phyloP scores from a whole-genome alignment of 2,797 vertebrate genomes.

The Cossypha polioptera region DNA sequence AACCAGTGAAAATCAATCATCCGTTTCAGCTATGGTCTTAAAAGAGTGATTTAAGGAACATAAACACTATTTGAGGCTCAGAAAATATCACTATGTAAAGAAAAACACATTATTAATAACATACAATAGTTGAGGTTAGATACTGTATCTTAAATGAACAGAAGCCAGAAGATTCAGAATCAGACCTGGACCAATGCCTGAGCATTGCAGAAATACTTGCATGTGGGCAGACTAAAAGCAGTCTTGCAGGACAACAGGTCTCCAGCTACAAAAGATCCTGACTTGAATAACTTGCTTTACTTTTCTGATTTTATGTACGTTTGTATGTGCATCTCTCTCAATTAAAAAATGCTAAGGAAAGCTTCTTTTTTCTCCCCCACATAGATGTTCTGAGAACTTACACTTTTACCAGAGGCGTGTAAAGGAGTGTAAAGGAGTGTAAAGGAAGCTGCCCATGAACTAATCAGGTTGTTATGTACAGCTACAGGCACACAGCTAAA shows the following conservation, averaged over 20 bases:
- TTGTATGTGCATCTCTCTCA: background rate
- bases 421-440: background rate
- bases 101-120: background rate
- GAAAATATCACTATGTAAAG: background rate
- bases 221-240: background rate
- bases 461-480: background rate
- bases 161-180: slow-evolving; percentile 39
- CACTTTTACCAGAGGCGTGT: background rate
- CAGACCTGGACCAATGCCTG: background rate
- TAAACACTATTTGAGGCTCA: background rate
- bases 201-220: background rate
- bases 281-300: background rate
- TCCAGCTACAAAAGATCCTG: background rate
- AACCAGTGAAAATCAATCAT: background rate
- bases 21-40: background rate
- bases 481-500: background rate
- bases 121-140: background rate
- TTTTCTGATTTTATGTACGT: background rate
- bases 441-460: background rate
- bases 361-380: background rate
- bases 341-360: background rate
- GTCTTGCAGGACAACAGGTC: background rate
- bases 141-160: background rate
- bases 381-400: background rate
- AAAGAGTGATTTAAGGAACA: background rate